phyloP scores from a whole-genome alignment of 2,797 vertebrate species.

The Xenopus petersii region DNA sequence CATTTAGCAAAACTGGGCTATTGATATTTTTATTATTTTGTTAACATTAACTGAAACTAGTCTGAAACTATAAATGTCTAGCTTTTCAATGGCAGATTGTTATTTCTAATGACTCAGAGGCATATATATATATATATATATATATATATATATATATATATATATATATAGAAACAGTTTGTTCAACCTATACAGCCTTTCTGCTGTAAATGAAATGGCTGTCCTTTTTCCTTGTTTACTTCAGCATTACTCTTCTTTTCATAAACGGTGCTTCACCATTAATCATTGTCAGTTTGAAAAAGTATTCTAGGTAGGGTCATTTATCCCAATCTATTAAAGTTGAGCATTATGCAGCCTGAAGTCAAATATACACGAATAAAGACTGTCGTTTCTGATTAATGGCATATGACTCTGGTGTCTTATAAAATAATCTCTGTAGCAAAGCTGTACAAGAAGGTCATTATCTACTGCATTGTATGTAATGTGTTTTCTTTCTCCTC shows the following conservation, averaged over 20 bases:
- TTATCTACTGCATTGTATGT: constrained; percentile 65
- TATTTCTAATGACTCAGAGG: constrained; percentile 24
- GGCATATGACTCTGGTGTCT: constrained; percentile 73
- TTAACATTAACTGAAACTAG: too few relatives aligned
- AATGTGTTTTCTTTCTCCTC: constrained; percentile 60
- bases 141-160: too few relatives aligned
- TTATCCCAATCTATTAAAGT: constrained; percentile 88
- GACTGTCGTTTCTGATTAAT: constrained; percentile 89
- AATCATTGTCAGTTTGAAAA: constrained; percentile 89
- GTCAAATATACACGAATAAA: constrained; percentile 86
- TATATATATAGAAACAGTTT: background rate
- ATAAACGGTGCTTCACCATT: constrained; percentile 79
- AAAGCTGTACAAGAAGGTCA: constrained; percentile 73
- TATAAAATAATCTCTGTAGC: constrained; percentile 68
- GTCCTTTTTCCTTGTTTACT: constrained; percentile 72
- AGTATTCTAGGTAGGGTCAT: constrained; percentile 84
- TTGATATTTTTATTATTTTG: too few relatives aligned
- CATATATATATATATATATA: too few relatives aligned
- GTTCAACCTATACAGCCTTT: constrained; percentile 58
- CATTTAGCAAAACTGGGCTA: too few relatives aligned
- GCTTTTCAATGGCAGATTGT: background rate
- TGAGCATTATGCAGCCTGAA: constrained; percentile 78
- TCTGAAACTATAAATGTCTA: too few relatives aligned
- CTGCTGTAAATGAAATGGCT: constrained; percentile 60
- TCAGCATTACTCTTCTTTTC: constrained; percentile 80